Conservation (phyloP, 2,113 vertebrate genomes). For the Bubalus kerabau region DNA sequence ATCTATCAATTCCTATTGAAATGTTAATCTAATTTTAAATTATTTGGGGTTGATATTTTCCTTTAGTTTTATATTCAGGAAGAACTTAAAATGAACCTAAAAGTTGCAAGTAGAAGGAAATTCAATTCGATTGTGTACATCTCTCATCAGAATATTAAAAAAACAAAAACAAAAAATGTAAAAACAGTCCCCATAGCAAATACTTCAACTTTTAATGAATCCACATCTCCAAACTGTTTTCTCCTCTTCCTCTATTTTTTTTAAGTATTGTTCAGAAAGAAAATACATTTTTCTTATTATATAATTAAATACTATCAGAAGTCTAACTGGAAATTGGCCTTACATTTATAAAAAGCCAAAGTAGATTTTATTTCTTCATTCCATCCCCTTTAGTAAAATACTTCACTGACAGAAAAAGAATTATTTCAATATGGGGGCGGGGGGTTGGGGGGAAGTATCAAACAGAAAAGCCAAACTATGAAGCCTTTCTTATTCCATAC, state of each 20-base stretch:
- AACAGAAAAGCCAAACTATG: background rate
- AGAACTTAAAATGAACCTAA: constrained; percentile 17
- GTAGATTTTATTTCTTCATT: background rate
- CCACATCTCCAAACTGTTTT: background rate
- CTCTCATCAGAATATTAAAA: background rate
- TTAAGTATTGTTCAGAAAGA: background rate
- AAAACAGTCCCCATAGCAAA: background rate
- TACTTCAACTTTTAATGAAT: background rate
- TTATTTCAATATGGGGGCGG: background rate
- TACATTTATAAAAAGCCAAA: constrained; percentile 19
- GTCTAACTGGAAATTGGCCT: background rate
- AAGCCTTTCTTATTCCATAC: background rate
- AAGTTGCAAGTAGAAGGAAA: background rate
- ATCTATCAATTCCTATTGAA: background rate
- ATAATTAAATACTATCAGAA: background rate
- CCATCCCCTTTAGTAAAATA: background rate
- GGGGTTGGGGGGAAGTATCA: background rate
- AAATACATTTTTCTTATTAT: background rate
- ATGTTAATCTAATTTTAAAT: constrained; percentile 30
- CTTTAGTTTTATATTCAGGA: constrained; percentile 19
- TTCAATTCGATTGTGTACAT: background rate
- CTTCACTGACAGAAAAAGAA: background rate
- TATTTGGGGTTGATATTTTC: background rate
- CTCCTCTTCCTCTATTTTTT: background rate
- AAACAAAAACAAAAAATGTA: background rate